Evolutionary conservation across 2,113 vertebrate genomes (phyloP), one percentile per base, ranked within the genome.

Genomic region (Melanerpes aurifrons): DNA sequence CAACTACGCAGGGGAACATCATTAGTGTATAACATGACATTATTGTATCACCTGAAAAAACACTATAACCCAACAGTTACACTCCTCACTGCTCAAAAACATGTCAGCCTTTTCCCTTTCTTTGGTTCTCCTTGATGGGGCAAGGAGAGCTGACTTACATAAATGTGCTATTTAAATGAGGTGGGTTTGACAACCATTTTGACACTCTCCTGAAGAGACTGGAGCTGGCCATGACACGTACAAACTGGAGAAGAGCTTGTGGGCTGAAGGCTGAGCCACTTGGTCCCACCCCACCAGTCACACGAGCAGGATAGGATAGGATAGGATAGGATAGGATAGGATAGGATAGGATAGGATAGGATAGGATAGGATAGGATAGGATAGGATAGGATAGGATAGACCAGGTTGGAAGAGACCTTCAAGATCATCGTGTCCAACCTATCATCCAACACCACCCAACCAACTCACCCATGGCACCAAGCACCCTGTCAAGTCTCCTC

Each of bases 201-300:
- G 29, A 57, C 32, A 64, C 32, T 18, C 37, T 77, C 32, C 47
- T 45, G 22, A 68, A 69, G 62, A 76, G 43, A 29, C 32, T 7
- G 3, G 32, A 76, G 64, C 54, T n/a, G 40, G 53, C 35, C 62
- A 32, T 17, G 4, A 45, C 62, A 2, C 7, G 67, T 15, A n/a
- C 32, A 57, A 77, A 59, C 26, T 0, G 0, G 21, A 71, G 18
- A 11, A 1, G 1, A 59, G 40, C 14, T 10, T 0, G 0, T 4
- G 22, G 47, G 45, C 37, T 28, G 61, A 22, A 29, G 48, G 31
- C 22, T 57, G 47, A 77, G 77, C 62, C 31, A 29, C 62, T 50
- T 2, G 0, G 31, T 21, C 26, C 43, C 35, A 7, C 12, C 43
- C 28, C 61, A 25, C 43, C 28, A 32, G 56, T 18, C 3, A 0